phyloP scores from a whole-genome alignment of 1,140 invertebrate genomes.

The Drosophila chauvacae region DNA sequence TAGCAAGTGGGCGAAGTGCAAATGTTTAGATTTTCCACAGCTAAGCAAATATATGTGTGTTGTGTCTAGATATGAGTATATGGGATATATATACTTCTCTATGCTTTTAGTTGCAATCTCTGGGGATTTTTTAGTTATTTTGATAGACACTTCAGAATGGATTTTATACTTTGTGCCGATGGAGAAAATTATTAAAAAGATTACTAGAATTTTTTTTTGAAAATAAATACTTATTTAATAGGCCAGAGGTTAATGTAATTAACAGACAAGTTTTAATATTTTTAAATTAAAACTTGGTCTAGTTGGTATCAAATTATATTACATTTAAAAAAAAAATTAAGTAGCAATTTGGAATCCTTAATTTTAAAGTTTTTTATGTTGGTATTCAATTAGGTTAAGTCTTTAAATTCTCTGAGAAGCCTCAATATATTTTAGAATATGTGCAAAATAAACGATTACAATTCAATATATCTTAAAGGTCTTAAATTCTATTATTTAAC shows the following conservation, averaged over 20 bases:
- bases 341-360: background rate
- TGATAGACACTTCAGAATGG: background rate
- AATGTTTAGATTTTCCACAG: conserved; percentile 66
- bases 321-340: background rate
- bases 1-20: conserved; percentile 69
- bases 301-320: too few species aligned
- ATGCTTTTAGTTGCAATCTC: conserved; percentile 6
- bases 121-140: background rate
- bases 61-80: conserved; percentile 7
- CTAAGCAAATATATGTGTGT: conserved; percentile 30
- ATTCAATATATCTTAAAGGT: too few species aligned
- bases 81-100: background rate
- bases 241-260: too few species aligned
- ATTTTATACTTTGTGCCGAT: background rate
- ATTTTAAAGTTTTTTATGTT: too few species aligned
- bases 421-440: too few species aligned
- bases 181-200: background rate
- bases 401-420: too few species aligned
- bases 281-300: too few species aligned
- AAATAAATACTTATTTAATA: too few species aligned
- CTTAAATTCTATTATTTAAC: too few species aligned
- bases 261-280: too few species aligned
- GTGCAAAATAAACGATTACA: too few species aligned
- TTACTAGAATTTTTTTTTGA: background rate
- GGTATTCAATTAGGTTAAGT: too few species aligned